Evolutionary conservation across 1,140 invertebrate genomes (phyloP), one percentile per base, ranked within the genome.

Genomic region (Bombus picipes): DNA sequence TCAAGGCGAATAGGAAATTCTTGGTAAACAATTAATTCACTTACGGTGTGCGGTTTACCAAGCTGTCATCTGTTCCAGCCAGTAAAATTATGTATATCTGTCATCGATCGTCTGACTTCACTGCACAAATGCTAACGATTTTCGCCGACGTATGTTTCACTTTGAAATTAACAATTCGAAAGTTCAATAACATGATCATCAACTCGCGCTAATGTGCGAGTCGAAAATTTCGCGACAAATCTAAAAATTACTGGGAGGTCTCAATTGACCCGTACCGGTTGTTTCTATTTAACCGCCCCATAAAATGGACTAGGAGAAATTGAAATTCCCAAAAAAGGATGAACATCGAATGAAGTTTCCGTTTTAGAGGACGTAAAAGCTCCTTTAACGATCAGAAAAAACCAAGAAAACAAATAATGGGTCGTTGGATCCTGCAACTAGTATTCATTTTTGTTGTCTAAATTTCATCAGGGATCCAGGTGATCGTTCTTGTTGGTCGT

Each of bases 101-200:
- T 68, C 81, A 77, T 83, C 73, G 73, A 83, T 83, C 81, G 73
- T 53, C 73, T 15, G 76, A 53, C 62, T 32, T 70, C 47, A 5
- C 28, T 41, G 37, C 39, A 68, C 15, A 32, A 75, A 77, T 68
- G 62, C 34, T 76, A 83, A 77, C 59, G 37, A 65, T 47, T 28
- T 68, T 28, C n/a, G 22, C 1, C 25, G 34, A 77, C 43, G 59
- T 18, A 34, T 37, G n/a, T 83, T 76, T 47, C 37, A 47, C 72
- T 41, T 22, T 37, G 5, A 25, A 66, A 43, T 74, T 76, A 53
- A 76, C 28, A 28, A 12, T n/a, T 62, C 10, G 59, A n/a, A n/a
- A 12, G 28, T 62, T 13, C 3, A 13, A 13, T 41, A 5, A n/a
- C n/a, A 15, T 8, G 18, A 22, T 53, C 6, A 6, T 22, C 47